Base-by-base conservation (phyloP, 2,113 vertebrate species). In the Hippocampus barbouri region DNA sequence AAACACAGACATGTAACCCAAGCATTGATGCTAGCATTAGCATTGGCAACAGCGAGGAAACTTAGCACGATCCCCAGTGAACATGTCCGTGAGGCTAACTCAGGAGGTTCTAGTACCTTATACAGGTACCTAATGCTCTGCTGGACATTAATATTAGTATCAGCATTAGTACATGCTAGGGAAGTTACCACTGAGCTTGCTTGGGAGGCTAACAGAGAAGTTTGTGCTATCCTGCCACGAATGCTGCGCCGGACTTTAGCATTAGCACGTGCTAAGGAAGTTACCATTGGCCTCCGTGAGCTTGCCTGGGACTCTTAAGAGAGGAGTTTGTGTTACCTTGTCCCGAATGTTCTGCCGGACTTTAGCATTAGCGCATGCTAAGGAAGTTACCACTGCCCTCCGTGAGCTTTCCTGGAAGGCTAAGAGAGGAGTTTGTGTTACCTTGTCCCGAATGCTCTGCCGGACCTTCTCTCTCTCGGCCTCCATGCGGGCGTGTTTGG, bases 361-460 rank as follows among this genome's bases (percentile, higher is more conserved):
- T 38, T 38, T 20, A 18, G 16, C 49, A 53, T 8, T 8, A 54
- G 51, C 53, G 18, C 15, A 5, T 49, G 47, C 47, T 49, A 49
- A 15, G 47, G 15, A 5, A 49, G 47, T 15, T 49, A 49, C 47
- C 15, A 49, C 16, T 49, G 47, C 1, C 4, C 47, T 5, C 47
- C 15, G 47, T 49, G 15, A 16, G 15, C 47, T 49, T 49, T 15
- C 47, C 53, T n/a, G 9, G 8, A 2, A 21, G 21, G 53, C 21
- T n/a, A 9, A n/a, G 8, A 21, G 7, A 54, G 53, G 20, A 51
- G 2, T n/a, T n/a, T 54, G 53, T 8, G 8, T 5, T 51, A 98
- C 97, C 96, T 98, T 99, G 90, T 98, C 97, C 18, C 97, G 90
- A 88, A 99, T 98, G 89, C 94, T 94, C 93, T 99, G 97, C 85